These are phyloP conservation scores for Apteryx mantelli DNA, from an alignment of 2,113 vertebrate species.

Conservation along the genomic window DNA sequence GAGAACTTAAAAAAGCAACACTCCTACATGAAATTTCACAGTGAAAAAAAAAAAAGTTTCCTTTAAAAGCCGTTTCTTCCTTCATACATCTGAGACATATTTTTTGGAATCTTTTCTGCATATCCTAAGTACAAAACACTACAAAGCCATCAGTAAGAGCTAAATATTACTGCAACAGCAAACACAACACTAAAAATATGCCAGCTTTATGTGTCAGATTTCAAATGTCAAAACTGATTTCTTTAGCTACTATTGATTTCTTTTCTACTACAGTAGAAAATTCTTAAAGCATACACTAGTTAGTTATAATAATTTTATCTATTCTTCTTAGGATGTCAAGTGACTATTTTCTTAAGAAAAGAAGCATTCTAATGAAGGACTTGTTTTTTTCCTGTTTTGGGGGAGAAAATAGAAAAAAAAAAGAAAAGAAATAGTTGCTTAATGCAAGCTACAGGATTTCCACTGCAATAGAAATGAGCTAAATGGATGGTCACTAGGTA, in stretches of 20 bases:
- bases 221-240: slow-evolving; percentile 13
- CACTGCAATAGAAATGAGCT: not conserved
- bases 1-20: slow-evolving; percentile 45
- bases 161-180: not conserved
- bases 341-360: not conserved
- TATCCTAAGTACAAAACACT: not conserved
- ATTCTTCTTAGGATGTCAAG: not conserved
- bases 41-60: not conserved
- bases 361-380: not conserved
- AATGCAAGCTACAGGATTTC: not conserved
- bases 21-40: slow-evolving; percentile 42
- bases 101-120: not conserved
- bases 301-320: not conserved
- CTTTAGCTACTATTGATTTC: not conserved
- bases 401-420: not conserved
- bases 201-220: not conserved
- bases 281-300: not conserved
- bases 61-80: not conserved
- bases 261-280: not conserved
- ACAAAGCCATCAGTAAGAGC: not conserved
- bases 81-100: not conserved
- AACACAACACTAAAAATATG: not conserved
- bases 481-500: not conserved
- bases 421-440: not conserved
- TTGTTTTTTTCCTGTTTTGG: not conserved